Evolutionary conservation across 2,797 vertebrate species (phyloP).

Genomic region (Buphagus erythrorhynchus): DNA sequence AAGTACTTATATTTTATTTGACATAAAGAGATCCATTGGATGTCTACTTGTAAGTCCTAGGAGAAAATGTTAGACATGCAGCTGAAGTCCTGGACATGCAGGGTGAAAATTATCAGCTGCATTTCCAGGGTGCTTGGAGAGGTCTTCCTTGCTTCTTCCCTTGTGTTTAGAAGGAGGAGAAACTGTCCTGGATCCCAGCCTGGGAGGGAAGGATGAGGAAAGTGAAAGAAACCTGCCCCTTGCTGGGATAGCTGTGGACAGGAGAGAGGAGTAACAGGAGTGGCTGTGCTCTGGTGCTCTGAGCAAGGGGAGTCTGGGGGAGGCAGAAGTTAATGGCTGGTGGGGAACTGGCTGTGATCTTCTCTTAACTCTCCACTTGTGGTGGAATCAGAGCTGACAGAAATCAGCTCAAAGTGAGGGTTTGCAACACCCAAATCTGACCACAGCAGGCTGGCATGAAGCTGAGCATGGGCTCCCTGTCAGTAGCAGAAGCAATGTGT

Average conservation of each 20-base stretch:
- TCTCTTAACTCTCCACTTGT: not conserved
- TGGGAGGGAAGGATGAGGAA: not conserved
- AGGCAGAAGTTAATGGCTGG: not conserved
- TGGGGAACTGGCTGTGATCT: not conserved
- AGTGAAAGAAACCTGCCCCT: not conserved
- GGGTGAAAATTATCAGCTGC: not conserved
- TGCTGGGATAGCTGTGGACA: not conserved
- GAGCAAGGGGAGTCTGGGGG: not conserved
- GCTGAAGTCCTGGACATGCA: not conserved
- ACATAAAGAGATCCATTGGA: not conserved
- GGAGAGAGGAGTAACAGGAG: not conserved
- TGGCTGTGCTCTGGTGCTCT: fast-evolving
- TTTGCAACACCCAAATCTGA: not conserved
- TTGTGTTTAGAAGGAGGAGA: not conserved
- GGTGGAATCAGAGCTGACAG: not conserved
- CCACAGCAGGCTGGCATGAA: fast-evolving
- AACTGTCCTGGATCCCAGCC: fast-evolving
- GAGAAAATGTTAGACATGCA: fast-evolving
- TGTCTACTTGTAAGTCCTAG: fast-evolving
- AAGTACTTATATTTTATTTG: not conserved
- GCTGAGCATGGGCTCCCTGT: fast-evolving
- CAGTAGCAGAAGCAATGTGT: not conserved
- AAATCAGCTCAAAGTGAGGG: not conserved
- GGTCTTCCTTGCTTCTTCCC: not conserved
- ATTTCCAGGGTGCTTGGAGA: not conserved